phyloP scores from a whole-genome alignment of 2,113 vertebrate genomes.

The Galbula dea region DNA sequence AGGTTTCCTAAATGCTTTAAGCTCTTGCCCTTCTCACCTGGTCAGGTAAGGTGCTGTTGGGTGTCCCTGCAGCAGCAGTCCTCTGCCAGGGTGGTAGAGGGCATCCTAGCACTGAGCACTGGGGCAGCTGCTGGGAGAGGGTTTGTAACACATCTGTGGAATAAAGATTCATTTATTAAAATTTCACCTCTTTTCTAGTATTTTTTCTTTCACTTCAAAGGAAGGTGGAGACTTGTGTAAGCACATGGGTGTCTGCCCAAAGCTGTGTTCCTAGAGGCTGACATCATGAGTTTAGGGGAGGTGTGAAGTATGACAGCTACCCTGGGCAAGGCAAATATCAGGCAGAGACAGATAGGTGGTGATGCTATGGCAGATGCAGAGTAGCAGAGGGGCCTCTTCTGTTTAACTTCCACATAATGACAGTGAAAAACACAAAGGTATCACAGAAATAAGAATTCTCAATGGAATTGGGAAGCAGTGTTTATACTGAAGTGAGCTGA shows the following conservation, averaged over 20 bases:
- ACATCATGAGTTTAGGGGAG: neutral
- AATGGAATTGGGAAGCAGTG: neutral
- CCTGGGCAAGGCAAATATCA: neutral
- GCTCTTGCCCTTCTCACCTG: accelerated
- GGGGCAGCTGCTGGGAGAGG: accelerated
- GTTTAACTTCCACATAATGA: neutral
- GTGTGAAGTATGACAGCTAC: no score
- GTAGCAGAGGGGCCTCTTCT: neutral
- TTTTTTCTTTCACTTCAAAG: neutral
- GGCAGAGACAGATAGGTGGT: neutral
- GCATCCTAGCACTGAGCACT: neutral
- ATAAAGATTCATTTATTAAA: conserved; percentile 40
- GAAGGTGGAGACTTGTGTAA: neutral
- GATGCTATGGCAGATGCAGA: neutral
- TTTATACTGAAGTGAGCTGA: accelerated
- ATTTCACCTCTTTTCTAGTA: accelerated
- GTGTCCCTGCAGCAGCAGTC: neutral
- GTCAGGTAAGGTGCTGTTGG: neutral
- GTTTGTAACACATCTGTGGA: neutral
- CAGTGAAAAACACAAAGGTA: accelerated
- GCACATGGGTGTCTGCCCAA: neutral
- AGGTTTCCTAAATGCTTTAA: neutral
- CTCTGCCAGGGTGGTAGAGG: neutral
- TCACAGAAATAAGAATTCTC: neutral
- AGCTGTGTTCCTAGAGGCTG: neutral